These are phyloP conservation scores for Trichogramma pretiosum DNA, from an alignment of 1,140 invertebrate species.

Conservation along the genomic window DNA sequence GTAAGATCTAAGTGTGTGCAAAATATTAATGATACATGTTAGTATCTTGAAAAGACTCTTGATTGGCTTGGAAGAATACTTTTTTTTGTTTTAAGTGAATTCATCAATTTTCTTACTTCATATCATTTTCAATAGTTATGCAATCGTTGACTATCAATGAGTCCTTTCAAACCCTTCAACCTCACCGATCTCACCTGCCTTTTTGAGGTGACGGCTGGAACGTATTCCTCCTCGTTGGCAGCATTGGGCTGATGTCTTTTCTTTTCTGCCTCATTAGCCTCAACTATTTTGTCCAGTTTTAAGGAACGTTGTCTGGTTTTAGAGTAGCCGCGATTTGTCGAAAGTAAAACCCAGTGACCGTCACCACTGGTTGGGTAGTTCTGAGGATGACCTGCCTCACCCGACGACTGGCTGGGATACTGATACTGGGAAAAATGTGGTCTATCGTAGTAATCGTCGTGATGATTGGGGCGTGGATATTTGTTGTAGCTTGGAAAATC, in stretches of 20 bases:
- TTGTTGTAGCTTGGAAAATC: slow-evolving; percentile 20
- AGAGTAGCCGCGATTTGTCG: slow-evolving; percentile 65
- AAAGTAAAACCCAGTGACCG: slow-evolving; percentile 67
- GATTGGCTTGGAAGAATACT: no score
- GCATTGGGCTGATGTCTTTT: slow-evolving; percentile 8
- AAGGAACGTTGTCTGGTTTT: slow-evolving; percentile 41
- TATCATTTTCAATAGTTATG: no score
- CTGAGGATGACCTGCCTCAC: slow-evolving; percentile 30
- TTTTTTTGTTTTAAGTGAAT: no score
- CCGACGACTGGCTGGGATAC: slow-evolving; percentile 23
- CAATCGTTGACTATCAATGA: no score
- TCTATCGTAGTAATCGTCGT: slow-evolving; percentile 25
- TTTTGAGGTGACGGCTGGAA: slow-evolving; percentile 36
- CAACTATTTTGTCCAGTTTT: slow-evolving; percentile 43
- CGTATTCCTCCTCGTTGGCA: slow-evolving; percentile 18
- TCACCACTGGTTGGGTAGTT: slow-evolving; percentile 55
- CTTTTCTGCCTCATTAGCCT: slow-evolving; percentile 36
- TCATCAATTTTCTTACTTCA: no score
- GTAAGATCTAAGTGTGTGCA: no score
- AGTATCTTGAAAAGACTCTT: no score
- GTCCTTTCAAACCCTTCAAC: slow-evolving; percentile 15
- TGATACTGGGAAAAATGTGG: slow-evolving; percentile 41
- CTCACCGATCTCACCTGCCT: slow-evolving; percentile 44
- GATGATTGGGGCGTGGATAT: slow-evolving; percentile 18
- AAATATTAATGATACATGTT: no score